Percentiles rank a stretch among this genome's conserved stretches.
Evolutionary conservation across 2,113 vertebrate genomes (phyloP).

Genomic region (Vicugna pacos): DNA sequence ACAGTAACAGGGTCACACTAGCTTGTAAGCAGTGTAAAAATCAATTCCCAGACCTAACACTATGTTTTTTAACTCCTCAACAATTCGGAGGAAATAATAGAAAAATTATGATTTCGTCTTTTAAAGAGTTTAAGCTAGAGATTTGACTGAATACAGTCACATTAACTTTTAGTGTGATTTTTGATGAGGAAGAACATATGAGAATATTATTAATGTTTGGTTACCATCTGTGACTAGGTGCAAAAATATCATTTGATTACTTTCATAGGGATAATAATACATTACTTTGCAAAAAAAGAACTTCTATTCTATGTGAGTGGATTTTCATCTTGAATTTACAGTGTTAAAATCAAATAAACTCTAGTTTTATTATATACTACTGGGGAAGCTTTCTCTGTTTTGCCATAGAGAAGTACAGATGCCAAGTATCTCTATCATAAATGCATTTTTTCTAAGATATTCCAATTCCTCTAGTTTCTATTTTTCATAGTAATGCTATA

Average conservation of each 20-base stretch:
- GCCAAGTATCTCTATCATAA: background rate
- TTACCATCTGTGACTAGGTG: conserved; percentile 3
- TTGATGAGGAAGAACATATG: background rate
- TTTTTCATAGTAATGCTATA: background rate
- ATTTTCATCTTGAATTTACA: background rate
- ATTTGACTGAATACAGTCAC: background rate
- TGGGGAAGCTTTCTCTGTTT: background rate
- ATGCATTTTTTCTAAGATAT: background rate
- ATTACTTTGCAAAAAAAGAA: conserved; percentile 3
- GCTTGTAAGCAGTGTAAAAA: background rate
- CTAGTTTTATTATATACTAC: background rate
- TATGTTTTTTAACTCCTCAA: background rate
- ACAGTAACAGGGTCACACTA: background rate
- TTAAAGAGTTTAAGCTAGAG: background rate
- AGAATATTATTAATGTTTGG: conserved; percentile 6
- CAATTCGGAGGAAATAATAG: background rate
- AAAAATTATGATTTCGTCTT: background rate
- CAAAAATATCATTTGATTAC: background rate
- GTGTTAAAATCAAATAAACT: background rate
- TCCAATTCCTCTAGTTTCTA: background rate
- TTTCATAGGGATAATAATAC: background rate
- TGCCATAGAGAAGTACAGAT: background rate
- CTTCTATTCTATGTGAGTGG: background rate
- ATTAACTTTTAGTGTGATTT: background rate
- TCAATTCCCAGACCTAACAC: background rate